These are phyloP conservation scores for Atta texana DNA, from an alignment of 1,140 invertebrate genomes.

Conservation along the genomic window DNA sequence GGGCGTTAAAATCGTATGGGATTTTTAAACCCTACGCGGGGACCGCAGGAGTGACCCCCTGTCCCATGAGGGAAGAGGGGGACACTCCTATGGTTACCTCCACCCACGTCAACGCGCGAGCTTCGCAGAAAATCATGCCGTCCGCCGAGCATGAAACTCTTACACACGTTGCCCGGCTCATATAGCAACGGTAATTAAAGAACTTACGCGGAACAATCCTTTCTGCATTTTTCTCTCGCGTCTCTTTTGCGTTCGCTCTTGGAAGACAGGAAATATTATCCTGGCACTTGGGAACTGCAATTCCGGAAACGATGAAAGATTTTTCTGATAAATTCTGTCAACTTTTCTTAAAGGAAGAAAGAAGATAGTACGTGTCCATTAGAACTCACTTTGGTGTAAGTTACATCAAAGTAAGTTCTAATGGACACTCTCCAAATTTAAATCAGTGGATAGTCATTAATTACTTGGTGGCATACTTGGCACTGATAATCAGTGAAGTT, in stretches of 20 bases:
- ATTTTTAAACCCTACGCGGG: slow-evolving; percentile 76
- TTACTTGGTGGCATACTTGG: too few relatives aligned
- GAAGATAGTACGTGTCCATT: not conserved
- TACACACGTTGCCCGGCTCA: slow-evolving; percentile 3
- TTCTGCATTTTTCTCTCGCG: not conserved
- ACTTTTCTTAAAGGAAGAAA: not conserved
- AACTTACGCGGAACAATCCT: slow-evolving; percentile 32
- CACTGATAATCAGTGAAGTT: too few relatives aligned
- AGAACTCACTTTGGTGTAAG: too few relatives aligned
- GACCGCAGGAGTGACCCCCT: slow-evolving; percentile 57
- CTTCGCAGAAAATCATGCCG: slow-evolving; percentile 77
- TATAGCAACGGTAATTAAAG: slow-evolving; percentile 37
- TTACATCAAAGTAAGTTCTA: too few relatives aligned
- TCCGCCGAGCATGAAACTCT: slow-evolving; percentile 25
- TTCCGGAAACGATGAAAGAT: not conserved
- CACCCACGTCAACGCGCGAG: slow-evolving; percentile 77
- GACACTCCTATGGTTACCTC: slow-evolving; percentile 58
- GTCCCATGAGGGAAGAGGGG: slow-evolving; percentile 22
- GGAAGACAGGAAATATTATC: not conserved
- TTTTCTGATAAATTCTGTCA: not conserved
- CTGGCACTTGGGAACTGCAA: too few relatives aligned
- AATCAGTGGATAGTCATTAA: too few relatives aligned
- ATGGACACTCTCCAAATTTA: too few relatives aligned
- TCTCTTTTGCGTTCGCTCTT: not conserved
- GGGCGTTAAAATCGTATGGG: slow-evolving; percentile 84